These are phyloP conservation scores for Isurus oxyrinchus DNA, from an alignment of 2,113 vertebrate species.

Conservation along the genomic window DNA sequence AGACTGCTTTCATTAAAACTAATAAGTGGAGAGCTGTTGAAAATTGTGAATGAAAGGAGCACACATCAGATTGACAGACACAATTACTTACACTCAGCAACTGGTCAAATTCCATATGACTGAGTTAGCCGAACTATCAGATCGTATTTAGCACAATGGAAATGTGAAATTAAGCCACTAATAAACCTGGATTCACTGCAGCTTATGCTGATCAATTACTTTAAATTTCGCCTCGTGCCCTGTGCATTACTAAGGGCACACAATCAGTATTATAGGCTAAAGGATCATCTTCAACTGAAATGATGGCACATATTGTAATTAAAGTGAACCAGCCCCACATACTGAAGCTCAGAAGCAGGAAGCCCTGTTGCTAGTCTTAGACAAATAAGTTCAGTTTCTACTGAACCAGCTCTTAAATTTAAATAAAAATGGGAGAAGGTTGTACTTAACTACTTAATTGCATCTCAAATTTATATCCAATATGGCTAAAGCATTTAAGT, in stretches of 20 bases:
- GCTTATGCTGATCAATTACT: not conserved
- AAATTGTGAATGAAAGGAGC: not conserved
- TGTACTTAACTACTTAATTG: not conserved
- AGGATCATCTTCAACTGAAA: not conserved
- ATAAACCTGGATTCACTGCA: not conserved
- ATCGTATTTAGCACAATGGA: not conserved
- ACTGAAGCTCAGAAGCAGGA: not conserved
- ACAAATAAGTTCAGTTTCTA: not conserved
- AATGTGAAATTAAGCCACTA: not conserved
- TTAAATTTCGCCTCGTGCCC: not conserved
- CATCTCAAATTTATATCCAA: not conserved
- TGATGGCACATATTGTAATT: not conserved
- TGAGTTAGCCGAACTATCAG: not conserved
- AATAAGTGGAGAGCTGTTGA: not conserved
- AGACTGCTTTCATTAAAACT: not conserved
- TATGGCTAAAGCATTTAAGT: not conserved
- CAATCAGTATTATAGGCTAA: not conserved
- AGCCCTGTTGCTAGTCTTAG: not conserved
- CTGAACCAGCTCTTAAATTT: not conserved
- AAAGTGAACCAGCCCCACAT: not conserved
- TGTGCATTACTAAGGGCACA: not conserved
- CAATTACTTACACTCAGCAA: constrained; percentile 10
- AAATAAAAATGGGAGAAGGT: not conserved
- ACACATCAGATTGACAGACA: not conserved
- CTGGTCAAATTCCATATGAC: not conserved